A percentile compares a stretch with the other conserved stretches of the same genome.
Evolutionary conservation across 2,888 invertebrate species (phyloP).

Genomic region (Spisula solida): DNA sequence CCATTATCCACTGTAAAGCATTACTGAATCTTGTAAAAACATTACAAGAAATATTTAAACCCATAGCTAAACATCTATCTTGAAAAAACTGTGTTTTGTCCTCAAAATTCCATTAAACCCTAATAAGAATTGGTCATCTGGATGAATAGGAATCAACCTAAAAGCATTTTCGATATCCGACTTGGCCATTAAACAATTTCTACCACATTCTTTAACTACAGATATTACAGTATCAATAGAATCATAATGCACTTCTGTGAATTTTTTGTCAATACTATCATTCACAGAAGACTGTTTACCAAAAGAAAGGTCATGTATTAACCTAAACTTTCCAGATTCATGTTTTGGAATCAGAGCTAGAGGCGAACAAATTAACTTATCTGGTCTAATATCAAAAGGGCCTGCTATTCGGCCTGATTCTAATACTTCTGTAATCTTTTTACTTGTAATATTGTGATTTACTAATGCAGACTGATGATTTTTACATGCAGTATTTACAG

Average conservation of each 20-base stretch:
- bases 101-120: slow-evolving; percentile 51
- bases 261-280: slow-evolving; percentile 15
- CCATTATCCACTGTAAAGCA: slow-evolving; percentile 51
- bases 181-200: slow-evolving; percentile 50
- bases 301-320: slow-evolving; percentile 57
- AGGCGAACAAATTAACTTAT: slow-evolving; percentile 50
- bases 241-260: slow-evolving; percentile 50
- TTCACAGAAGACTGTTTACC: slow-evolving; percentile 35
- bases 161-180: slow-evolving; percentile 61
- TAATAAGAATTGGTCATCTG: slow-evolving; percentile 39
- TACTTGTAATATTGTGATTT: background rate
- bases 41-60: slow-evolving; percentile 42
- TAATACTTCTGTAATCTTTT: slow-evolving; percentile 16
- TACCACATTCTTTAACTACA: slow-evolving; percentile 41
- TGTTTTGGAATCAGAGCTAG: slow-evolving; percentile 49
- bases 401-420: slow-evolving; percentile 3
- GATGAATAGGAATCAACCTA: slow-evolving; percentile 59
- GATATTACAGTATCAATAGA: slow-evolving; percentile 48
- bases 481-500: background rate
- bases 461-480: background rate
- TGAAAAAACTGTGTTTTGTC: background rate
- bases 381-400: slow-evolving; percentile 27
- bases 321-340: slow-evolving; percentile 26
- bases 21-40: slow-evolving; percentile 37
- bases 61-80: slow-evolving; percentile 45